Conservation (phyloP, 2,888 invertebrate species). For the Caenorhabditis zanzibari region DNA sequence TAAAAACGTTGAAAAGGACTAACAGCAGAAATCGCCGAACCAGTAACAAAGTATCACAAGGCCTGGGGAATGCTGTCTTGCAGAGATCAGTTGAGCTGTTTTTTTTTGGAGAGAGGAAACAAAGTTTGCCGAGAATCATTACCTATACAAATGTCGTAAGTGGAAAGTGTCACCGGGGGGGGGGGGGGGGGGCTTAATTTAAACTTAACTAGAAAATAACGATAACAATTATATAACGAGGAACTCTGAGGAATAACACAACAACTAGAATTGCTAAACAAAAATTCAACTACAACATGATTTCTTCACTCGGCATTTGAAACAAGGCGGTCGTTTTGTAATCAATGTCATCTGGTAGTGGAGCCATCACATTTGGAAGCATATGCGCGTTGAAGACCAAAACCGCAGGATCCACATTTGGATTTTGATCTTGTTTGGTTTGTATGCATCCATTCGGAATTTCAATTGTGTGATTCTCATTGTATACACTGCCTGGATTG, state of each 20-base stretch:
- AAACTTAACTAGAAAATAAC: not conserved
- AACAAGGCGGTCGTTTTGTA: slow-evolving; percentile 5
- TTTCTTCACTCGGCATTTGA: slow-evolving; percentile 8
- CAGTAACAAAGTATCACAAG: slow-evolving; percentile 20
- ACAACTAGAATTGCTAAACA: not conserved
- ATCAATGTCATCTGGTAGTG: slow-evolving; percentile 46
- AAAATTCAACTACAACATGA: slow-evolving; percentile 20
- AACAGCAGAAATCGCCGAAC: not conserved
- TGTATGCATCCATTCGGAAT: not conserved
- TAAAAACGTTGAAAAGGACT: not conserved
- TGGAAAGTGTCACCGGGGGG: slow-evolving; percentile 9
- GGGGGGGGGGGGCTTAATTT: not conserved
- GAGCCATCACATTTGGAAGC: slow-evolving; percentile 44
- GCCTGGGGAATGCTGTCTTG: slow-evolving; percentile 18
- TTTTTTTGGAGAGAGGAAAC: not conserved
- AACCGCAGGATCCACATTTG: slow-evolving; percentile 26
- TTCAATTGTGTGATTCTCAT: slow-evolving; percentile 2
- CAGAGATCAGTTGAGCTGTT: slow-evolving; percentile 10
- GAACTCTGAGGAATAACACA: slow-evolving; percentile 9
- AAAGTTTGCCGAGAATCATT: not conserved
- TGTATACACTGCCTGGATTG: slow-evolving; percentile 2
- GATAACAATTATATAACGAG: not conserved
- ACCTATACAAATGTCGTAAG: slow-evolving; percentile 5
- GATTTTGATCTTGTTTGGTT: not conserved
- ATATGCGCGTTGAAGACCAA: slow-evolving; percentile 49